phyloP scores from a whole-genome alignment of 2,797 vertebrate genomes.

The Loriculus beryllinus region DNA sequence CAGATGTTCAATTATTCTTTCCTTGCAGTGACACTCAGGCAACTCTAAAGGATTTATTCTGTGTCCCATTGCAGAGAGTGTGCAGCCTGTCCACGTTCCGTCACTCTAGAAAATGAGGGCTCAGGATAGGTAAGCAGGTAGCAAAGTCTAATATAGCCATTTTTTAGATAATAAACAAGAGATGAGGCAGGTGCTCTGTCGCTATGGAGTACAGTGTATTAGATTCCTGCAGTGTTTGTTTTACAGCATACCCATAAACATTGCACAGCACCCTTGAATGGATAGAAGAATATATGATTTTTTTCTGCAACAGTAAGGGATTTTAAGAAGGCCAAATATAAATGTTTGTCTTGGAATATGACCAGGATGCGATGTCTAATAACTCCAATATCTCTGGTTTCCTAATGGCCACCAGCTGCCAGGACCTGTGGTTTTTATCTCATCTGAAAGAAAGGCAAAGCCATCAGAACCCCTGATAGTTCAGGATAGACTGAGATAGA shows the following conservation, averaged over 20 bases:
- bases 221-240: not conserved
- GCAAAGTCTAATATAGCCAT: not conserved
- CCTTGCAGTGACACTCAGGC: rapidly evolving
- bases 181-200: not conserved
- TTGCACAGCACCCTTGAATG: not conserved
- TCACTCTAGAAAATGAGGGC: not conserved
- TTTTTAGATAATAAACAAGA: not conserved
- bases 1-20: not conserved
- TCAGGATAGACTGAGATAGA: not conserved
- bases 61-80: not conserved
- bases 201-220: not conserved
- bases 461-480: not conserved
- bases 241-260: not conserved
- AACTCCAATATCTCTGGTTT: not conserved
- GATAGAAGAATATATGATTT: not conserved
- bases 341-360: not conserved
- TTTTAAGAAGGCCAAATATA: not conserved
- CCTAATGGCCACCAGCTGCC: conserved; percentile 33
- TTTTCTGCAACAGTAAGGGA: not conserved
- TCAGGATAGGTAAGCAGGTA: not conserved
- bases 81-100: not conserved
- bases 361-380: not conserved
- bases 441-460: not conserved
- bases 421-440: conserved; percentile 10
- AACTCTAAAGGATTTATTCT: not conserved